These are phyloP conservation scores for Knipowitschia caucasica DNA, from an alignment of 2,797 vertebrate genomes.

Conservation along the genomic window DNA sequence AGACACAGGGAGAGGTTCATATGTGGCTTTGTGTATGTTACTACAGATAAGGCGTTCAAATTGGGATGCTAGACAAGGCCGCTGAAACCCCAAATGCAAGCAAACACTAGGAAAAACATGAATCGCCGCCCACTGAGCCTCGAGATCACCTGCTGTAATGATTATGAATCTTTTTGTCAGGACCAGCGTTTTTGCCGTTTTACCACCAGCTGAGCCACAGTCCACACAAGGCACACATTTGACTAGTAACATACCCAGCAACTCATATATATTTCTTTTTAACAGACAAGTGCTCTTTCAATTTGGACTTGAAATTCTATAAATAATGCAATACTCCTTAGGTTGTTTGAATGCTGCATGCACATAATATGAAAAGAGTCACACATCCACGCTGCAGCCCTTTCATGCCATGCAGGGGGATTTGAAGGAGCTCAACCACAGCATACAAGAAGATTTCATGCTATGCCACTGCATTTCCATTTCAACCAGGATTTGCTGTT, in stretches of 20 bases:
- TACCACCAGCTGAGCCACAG: conserved; percentile 12
- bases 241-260: conserved; percentile 39
- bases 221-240: background rate
- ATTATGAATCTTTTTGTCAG: conserved; percentile 22
- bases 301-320: too few relatives aligned
- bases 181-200: conserved; percentile 6
- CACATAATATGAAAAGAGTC: background rate
- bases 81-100: background rate
- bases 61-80: too few relatives aligned
- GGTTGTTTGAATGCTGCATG: background rate
- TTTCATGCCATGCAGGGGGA: conserved; percentile 5
- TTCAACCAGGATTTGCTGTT: background rate
- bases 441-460: background rate
- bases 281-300: background rate
- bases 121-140: conserved; percentile 11
- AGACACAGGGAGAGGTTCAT: background rate
- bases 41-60: too few relatives aligned
- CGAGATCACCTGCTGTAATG: conserved; percentile 20
- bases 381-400: background rate
- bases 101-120: conserved; percentile 8
- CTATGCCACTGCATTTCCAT: background rate
- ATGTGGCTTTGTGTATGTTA: background rate
- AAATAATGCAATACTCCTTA: too few relatives aligned
- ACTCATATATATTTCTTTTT: conserved; percentile 2
- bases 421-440: conserved; percentile 32